Evolutionary conservation across 2,797 vertebrate genomes (phyloP), one percentile per base, ranked within the genome.

Genomic region (Characodon lateralis): DNA sequence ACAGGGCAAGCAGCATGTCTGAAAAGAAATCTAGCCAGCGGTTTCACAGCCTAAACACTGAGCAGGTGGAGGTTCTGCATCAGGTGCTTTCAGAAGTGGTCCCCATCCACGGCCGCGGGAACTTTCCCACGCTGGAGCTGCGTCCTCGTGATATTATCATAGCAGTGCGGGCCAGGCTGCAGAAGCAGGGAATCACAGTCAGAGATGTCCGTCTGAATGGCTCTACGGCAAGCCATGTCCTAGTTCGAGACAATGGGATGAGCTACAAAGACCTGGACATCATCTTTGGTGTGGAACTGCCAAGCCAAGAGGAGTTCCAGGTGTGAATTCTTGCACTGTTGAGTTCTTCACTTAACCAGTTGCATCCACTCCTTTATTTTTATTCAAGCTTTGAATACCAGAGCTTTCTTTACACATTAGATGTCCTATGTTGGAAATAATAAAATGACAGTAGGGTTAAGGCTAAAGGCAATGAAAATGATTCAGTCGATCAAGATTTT

Each of bases 261-360:
- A 97, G 94, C 85, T 99, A 98, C 91, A 99, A 99, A 84, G 98
- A 99, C 91, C 93, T 99, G 80, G 98, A 99, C 89, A 96, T 99
- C 88, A 99, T 99, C 92, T 99, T 99, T 81, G 95, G 96, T 18
- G 97, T 99, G 78, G 97, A 97, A 77, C 92, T 99, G 85, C 96
- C 97, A 79, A 96, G 94, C 70, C 97, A 98, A 78, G 93, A 97
- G 3, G 97, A 98, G 87, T 99, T 99, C 88, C 97, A 99, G 86
- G 94, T 95, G 85, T 4, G 71, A 78, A 65, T 72, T 35, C 39
- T 41, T 80, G 4, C 22, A 13, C 10, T 55, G 28, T 1, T 35
- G 6, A 35, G 7, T 39, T 65, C 26, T 61, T 63, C 28, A 4
- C 35, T 63, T 3, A 28, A 18, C 61, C 35, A 35, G 31, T 63